phyloP scores from a whole-genome alignment of 2,888 invertebrate species.

The Caenorhabditis uteleia region DNA sequence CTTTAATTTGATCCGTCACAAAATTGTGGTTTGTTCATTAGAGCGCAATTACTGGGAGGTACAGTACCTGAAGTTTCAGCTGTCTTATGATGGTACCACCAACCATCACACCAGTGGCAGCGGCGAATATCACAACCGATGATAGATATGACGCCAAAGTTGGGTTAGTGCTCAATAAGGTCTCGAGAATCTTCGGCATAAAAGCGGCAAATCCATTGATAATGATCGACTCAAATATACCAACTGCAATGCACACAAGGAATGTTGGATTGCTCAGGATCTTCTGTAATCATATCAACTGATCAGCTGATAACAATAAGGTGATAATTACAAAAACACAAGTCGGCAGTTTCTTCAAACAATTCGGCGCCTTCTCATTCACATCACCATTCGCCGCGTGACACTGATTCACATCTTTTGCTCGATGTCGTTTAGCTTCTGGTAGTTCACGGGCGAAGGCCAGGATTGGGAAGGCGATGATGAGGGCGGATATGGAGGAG shows the following conservation, averaged over 20 bases:
- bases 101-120: constrained; percentile 67
- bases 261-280: constrained; percentile 67
- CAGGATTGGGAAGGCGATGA: constrained; percentile 71
- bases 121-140: constrained; percentile 68
- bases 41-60: no score
- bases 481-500: constrained; percentile 69
- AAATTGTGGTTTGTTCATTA: no score
- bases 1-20: no score
- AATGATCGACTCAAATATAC: constrained; percentile 67
- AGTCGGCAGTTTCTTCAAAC: constrained; percentile 47
- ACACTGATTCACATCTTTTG: constrained; percentile 66
- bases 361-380: constrained; percentile 49
- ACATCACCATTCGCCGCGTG: constrained; percentile 45
- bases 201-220: constrained; percentile 69
- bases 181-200: constrained; percentile 69
- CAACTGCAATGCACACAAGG: constrained; percentile 63
- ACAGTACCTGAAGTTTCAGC: constrained; percentile 61
- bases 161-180: constrained; percentile 65
- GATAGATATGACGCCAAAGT: constrained; percentile 64
- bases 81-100: constrained; percentile 66
- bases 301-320: neutral
- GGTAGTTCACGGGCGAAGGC: constrained; percentile 68
- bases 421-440: constrained; percentile 65
- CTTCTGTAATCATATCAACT: constrained; percentile 40
- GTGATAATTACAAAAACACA: constrained; percentile 49